These are phyloP conservation scores for Syngnathus floridae DNA, from an alignment of 2,113 vertebrate genomes.

Conservation along the genomic window DNA sequence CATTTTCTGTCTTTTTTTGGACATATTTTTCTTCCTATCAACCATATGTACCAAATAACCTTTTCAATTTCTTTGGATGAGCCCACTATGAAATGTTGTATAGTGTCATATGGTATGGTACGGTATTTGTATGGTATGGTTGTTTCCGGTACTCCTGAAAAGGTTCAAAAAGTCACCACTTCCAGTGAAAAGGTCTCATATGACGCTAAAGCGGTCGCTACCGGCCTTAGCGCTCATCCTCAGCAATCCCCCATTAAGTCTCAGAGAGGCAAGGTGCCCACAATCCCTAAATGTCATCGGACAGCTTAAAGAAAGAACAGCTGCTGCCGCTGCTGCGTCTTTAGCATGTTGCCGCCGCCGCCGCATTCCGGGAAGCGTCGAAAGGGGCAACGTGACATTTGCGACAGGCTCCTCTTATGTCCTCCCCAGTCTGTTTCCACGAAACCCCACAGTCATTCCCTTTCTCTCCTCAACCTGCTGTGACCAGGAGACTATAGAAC, in stretches of 20 bases:
- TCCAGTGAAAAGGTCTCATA: conserved; percentile 23
- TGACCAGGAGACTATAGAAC: conserved; percentile 44
- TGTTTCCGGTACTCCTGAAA: neutral
- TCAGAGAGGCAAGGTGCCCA: conserved; percentile 39
- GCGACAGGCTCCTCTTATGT: conserved; percentile 40
- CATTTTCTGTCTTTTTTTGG: no score
- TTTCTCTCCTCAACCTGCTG: conserved; percentile 35
- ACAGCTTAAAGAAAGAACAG: conserved; percentile 60
- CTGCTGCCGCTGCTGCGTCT: conserved; percentile 48
- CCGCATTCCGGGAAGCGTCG: conserved; percentile 46
- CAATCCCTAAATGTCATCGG: conserved; percentile 52
- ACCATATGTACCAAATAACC: no score
- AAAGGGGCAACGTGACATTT: conserved; percentile 67
- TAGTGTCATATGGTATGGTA: no score
- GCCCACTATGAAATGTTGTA: no score
- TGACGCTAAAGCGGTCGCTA: conserved; percentile 24
- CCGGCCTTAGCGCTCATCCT: neutral
- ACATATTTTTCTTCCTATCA: no score
- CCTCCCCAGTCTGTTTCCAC: conserved; percentile 23
- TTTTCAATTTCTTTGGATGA: no score
- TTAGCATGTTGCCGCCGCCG: conserved; percentile 40
- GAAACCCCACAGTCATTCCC: conserved; percentile 23
- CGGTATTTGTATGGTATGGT: neutral
- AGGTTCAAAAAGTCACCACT: neutral
- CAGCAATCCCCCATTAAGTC: conserved; percentile 18